These are phyloP conservation scores for Psephotus haematonotus DNA, from an alignment of 2,113 vertebrate species.

Conservation along the genomic window DNA sequence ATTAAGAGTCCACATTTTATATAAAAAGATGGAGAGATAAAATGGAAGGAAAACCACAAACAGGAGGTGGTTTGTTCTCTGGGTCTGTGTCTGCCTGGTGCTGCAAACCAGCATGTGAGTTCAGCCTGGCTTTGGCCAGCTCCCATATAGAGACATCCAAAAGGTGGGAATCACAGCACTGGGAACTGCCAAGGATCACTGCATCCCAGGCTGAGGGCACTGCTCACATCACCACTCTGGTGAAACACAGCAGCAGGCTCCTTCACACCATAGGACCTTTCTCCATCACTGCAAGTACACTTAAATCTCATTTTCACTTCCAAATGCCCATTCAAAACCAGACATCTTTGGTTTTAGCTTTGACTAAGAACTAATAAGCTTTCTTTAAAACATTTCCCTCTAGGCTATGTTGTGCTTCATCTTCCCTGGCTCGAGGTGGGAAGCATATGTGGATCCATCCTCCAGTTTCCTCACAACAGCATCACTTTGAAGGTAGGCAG, in stretches of 20 bases:
- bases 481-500: neutral
- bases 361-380: neutral
- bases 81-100: neutral
- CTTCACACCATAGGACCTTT: neutral
- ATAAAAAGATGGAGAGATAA: neutral
- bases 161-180: neutral
- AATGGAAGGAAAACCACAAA: neutral
- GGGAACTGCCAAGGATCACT: neutral
- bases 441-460: neutral
- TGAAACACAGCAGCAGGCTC: neutral
- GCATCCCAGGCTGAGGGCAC: neutral
- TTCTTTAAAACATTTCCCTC: neutral
- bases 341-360: neutral
- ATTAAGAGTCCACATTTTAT: neutral
- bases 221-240: neutral
- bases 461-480: neutral
- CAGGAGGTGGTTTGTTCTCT: neutral
- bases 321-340: neutral
- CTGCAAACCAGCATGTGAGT: neutral
- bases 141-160: neutral
- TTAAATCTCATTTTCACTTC: neutral
- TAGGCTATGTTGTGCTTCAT: rapidly evolving
- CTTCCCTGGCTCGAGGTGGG: neutral
- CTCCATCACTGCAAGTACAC: neutral
- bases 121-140: neutral